Evolutionary conservation across 2,113 vertebrate genomes (phyloP).

Genomic region (Anas platyrhynchos): DNA sequence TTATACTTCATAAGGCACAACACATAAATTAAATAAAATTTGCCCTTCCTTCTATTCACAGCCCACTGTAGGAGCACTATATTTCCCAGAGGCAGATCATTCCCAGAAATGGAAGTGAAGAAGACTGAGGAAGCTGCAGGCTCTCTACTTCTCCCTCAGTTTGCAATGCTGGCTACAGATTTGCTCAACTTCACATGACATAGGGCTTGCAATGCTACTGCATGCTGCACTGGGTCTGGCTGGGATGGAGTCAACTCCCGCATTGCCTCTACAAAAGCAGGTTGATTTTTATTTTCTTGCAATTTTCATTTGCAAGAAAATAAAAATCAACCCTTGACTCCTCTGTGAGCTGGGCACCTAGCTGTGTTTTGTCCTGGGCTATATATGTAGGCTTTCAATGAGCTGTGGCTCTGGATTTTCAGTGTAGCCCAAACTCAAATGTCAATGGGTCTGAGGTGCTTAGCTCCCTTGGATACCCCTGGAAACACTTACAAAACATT

Average conservation of each 20-base stretch:
- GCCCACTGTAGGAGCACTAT: too few relatives aligned
- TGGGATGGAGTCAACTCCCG: not conserved
- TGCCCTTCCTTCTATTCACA: not conserved
- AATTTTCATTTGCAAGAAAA: not conserved
- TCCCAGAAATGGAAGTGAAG: not conserved
- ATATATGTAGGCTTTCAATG: rapidly evolving
- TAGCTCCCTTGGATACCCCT: not conserved
- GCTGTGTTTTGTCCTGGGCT: not conserved
- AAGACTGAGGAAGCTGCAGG: not conserved
- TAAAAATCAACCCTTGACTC: not conserved
- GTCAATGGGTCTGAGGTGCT: not conserved
- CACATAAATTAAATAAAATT: not conserved
- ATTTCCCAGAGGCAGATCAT: not conserved
- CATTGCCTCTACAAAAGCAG: not conserved
- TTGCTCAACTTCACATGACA: not conserved
- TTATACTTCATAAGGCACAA: not conserved
- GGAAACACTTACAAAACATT: not conserved
- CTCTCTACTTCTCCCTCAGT: not conserved
- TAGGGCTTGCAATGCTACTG: not conserved
- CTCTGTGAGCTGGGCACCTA: not conserved
- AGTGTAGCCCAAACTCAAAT: not conserved
- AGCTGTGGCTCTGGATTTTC: not conserved
- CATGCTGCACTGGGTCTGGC: too few relatives aligned
- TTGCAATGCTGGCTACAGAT: not conserved
- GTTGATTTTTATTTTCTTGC: too few relatives aligned